Percentiles rank a stretch among this genome's conserved stretches.
phyloP scores from a whole-genome alignment of 2,797 vertebrate species.

The Mormyrus proboscirostris region DNA sequence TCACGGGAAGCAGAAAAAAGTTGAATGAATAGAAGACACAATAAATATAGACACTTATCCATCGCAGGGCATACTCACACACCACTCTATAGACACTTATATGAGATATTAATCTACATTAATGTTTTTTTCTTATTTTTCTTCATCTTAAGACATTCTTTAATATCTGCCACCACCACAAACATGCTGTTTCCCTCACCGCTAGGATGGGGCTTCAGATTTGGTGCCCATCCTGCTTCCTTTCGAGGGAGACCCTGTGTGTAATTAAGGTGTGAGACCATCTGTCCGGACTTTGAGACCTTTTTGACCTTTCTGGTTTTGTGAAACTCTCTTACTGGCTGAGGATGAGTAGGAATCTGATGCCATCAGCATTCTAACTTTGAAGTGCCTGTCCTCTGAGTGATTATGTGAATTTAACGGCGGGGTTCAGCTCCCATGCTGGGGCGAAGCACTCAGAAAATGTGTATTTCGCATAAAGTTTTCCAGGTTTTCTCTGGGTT shows the following conservation, averaged over 20 bases:
- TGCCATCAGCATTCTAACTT: background rate
- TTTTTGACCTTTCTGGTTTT: background rate
- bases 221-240: background rate
- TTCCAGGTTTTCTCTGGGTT: background rate
- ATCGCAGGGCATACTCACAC: too few species aligned
- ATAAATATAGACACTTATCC: background rate
- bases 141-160: background rate
- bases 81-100: background rate
- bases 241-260: background rate
- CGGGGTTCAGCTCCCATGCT: background rate
- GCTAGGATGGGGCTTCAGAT: background rate
- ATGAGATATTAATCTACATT: background rate
- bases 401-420: background rate
- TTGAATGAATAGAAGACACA: background rate
- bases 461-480: background rate
- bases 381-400: background rate
- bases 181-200: background rate
- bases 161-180: background rate
- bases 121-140: background rate
- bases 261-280: background rate
- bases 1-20: background rate
- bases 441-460: background rate
- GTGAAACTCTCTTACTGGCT: background rate
- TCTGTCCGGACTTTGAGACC: background rate
- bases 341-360: background rate